A percentile compares a stretch with the other conserved stretches of the same genome.
Evolutionary conservation across 2,113 vertebrate species (phyloP).

Genomic region (Cynocephalus volans): DNA sequence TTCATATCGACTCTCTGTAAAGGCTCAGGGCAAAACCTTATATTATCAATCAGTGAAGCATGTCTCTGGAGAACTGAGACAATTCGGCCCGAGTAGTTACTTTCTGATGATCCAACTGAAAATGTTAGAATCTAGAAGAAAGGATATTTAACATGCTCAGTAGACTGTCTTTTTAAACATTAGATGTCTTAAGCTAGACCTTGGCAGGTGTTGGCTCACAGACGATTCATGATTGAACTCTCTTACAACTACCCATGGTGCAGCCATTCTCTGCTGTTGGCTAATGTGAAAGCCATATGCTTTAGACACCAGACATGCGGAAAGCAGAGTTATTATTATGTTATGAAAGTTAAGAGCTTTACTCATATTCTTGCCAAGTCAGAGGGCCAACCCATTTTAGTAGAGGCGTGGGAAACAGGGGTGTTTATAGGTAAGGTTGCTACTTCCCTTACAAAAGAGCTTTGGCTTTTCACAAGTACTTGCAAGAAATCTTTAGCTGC

Average conservation of each 20-base stretch:
- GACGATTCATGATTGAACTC: not conserved
- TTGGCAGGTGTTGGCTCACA: not conserved
- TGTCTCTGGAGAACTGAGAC: slow-evolving; percentile 56
- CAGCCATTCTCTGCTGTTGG: not conserved
- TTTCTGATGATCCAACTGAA: slow-evolving; percentile 59
- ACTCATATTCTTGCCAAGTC: not conserved
- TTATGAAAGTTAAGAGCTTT: not conserved
- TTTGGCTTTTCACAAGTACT: not conserved
- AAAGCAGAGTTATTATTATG: not conserved
- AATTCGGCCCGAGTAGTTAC: slow-evolving; percentile 55
- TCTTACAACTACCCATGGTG: not conserved
- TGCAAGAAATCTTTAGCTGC: not conserved
- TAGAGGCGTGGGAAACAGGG: not conserved
- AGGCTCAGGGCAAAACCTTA: slow-evolving; percentile 34
- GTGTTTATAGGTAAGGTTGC: not conserved
- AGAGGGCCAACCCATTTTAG: not conserved
- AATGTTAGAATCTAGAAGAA: slow-evolving; percentile 26
- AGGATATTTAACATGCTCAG: not conserved
- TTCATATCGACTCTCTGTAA: not conserved
- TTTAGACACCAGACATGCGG: not conserved
- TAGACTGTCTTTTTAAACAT: slow-evolving; percentile 45
- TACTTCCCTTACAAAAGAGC: not conserved
- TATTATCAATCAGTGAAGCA: slow-evolving; percentile 44
- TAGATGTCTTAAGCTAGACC: not conserved
- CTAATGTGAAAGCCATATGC: not conserved